Base-by-base conservation (phyloP, 2,888 invertebrate genomes). In the Merodon equestris region DNA sequence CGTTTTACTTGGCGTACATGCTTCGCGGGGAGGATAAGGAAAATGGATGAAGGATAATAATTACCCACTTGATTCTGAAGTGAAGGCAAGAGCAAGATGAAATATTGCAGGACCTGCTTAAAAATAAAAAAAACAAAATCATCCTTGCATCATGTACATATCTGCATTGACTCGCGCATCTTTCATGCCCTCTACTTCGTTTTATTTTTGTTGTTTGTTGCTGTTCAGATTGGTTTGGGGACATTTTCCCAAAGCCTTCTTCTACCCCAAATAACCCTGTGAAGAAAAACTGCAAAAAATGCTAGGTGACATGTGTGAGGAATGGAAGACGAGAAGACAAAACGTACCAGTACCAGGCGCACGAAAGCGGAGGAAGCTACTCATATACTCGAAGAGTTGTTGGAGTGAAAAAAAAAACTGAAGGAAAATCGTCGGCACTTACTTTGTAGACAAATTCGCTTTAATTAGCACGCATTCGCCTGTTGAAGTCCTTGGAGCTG, bases 401-500 rank as follows among this genome's bases (percentile, higher is more conserved):
- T 44, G 44, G 34, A 19, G 36, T 56, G 44, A 19, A 48, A 34
- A 50, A 17, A 19, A 48, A 34, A 50, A 17, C 42, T 58, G 47
- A 53, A 68, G 67, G 57, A 77, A 67, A 47, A 51, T 74, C 57
- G 74, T 70, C 74, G 81, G 81, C 81, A 81, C 75, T 81, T 81
- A 61, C 81, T 81, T 81, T 81, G 75, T 81, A 75, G 51, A 75
- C 74, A 81, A 75, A 81, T 81, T 71, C 61, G 75, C 74, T 81
- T 75, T 74, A 81, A 81, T 81, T 81, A 81, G 81, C 75, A 81
- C 81, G 81, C 75, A 81, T 81, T 70, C 70, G 81, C 81, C 75
- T 81, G 74, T 81, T 81, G 81, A 81, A 58, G 75, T 64, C 73
- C 60, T 63, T n/a, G 58, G 47, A 50, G 67, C 61, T 73, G 61